Evolutionary conservation across 2,113 vertebrate genomes (phyloP).

Genomic region (Lipophrys pholis): DNA sequence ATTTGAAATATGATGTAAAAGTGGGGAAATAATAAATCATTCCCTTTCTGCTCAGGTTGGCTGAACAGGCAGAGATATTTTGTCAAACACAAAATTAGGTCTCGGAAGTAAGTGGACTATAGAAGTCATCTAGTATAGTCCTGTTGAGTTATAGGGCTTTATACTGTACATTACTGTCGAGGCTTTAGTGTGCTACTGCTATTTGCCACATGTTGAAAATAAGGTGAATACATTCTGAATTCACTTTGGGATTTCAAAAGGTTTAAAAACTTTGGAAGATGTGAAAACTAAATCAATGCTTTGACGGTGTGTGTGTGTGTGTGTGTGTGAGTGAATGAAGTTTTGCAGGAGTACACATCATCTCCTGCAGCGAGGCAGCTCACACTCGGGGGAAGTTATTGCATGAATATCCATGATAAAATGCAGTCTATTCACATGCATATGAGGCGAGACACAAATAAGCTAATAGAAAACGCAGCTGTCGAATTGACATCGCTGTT

Average conservation of each 20-base stretch:
- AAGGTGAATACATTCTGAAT: background rate
- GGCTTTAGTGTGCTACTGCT: background rate
- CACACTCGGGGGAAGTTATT: slow-evolving; percentile 23
- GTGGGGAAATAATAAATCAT: background rate
- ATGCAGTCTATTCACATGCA: slow-evolving; percentile 52
- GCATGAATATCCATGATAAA: slow-evolving; percentile 26
- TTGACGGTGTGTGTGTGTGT: no score
- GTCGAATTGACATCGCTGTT: slow-evolving; percentile 4
- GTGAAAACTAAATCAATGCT: background rate
- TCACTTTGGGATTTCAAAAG: background rate
- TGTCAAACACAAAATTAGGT: background rate
- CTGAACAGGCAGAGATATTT: slow-evolving; percentile 15
- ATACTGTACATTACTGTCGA: background rate
- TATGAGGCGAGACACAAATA: slow-evolving; percentile 29
- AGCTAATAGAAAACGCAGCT: slow-evolving; percentile 42
- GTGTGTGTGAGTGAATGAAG: slow-evolving; percentile 18
- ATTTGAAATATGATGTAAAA: slow-evolving; percentile 3
- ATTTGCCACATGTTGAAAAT: background rate
- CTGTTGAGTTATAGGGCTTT: background rate
- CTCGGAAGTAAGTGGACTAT: background rate
- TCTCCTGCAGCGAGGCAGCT: slow-evolving; percentile 32
- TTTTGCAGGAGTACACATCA: slow-evolving; percentile 31
- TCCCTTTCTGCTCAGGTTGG: slow-evolving; percentile 1
- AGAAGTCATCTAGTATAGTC: background rate
- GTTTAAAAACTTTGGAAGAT: background rate